Base-by-base conservation (phyloP, 2,888 invertebrate species). In the Maniola hyperantus region DNA sequence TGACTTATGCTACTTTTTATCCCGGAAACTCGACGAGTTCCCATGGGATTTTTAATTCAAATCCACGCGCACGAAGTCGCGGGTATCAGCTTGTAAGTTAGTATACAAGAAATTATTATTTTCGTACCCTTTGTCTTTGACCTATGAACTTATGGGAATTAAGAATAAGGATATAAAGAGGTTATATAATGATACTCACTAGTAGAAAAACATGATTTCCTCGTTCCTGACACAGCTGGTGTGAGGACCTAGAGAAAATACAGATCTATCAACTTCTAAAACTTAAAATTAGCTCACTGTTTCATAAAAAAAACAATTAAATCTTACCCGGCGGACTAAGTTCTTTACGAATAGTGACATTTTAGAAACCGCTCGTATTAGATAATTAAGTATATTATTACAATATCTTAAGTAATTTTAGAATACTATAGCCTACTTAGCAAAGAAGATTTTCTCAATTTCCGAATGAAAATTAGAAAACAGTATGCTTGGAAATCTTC, bases 331-430 rank as follows among this genome's bases (percentile, higher is more conserved):
- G 11, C 86, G 86, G 61, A 81, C 72, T 10, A 89, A 65, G 66
- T 85, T 85, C 73, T 79, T 87, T 15, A 82, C 72, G 36, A 89
- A 68, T 69, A 85, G 85, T 36, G 89, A 87, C 90, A 90, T 90
- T 61, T 51, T 72, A 10, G 26, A 54, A 48, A 53, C 13, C 58
- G 36, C 1, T 55, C 10, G 36, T 34, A n/a, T 46, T 8, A 5
- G 1, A 33, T 36, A 13, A 20, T 10, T 5, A 8, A 54, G 15
- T 15, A 34, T 15, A n/a, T n/a, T 33, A 13, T n/a, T n/a, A n/a
- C n/a, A n/a, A n/a, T n/a, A n/a, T n/a, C n/a, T n/a, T n/a, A 33
- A 46, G 15, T n/a, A 15, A 46, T 1, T 15, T 48, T 8, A 48
- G 0, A n/a, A n/a, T n/a, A n/a, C n/a, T n/a, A n/a, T 42, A 13